These are phyloP conservation scores for Adelosebastes latens DNA, from an alignment of 2,797 vertebrate species.

Conservation along the genomic window DNA sequence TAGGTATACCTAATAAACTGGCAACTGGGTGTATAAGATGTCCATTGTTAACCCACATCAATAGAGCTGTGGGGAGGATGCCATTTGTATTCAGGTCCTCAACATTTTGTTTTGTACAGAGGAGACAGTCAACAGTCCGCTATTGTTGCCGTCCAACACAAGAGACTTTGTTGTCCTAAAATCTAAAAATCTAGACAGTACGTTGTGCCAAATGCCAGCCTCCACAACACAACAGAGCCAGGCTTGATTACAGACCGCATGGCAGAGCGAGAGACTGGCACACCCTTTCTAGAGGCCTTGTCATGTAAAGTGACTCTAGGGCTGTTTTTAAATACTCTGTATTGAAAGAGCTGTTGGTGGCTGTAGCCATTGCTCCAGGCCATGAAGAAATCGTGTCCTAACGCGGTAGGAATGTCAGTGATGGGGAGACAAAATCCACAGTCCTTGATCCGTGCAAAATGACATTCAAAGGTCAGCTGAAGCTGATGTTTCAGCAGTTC, in stretches of 20 bases:
- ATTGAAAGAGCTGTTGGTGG: neutral
- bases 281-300: no score
- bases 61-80: neutral
- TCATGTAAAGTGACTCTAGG: neutral
- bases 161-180: slow-evolving; percentile 54
- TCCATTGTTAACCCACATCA: neutral
- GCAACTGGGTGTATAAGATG: neutral
- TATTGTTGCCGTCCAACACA: slow-evolving; percentile 48
- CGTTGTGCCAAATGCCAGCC: slow-evolving; percentile 35
- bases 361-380: neutral
- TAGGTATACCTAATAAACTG: neutral
- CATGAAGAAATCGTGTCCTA: neutral
- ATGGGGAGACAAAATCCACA: neutral
- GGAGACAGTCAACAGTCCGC: slow-evolving; percentile 29
- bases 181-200: slow-evolving; percentile 20
- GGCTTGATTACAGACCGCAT: neutral
- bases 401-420: neutral
- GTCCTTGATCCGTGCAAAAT: no score
- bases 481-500: neutral
- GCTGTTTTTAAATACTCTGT: neutral
- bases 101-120: slow-evolving; percentile 8
- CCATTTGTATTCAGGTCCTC: slow-evolving; percentile 21
- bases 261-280: neutral
- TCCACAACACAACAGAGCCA: slow-evolving; percentile 3
- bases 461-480: neutral